Evolutionary conservation across 2,888 invertebrate species (phyloP).

Genomic region (Lithophane ornitopus): DNA sequence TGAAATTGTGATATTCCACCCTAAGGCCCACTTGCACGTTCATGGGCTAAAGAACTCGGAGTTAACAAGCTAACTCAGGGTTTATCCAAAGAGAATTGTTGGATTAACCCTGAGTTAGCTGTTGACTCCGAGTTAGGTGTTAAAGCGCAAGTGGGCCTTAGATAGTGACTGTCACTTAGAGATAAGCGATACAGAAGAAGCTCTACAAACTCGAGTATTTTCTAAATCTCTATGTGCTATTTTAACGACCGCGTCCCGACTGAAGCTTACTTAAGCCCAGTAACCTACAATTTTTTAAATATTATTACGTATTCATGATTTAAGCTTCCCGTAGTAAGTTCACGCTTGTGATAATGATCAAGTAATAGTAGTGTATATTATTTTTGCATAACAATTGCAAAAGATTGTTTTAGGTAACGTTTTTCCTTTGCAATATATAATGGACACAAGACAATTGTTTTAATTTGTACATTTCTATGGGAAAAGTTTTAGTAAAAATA

Average conservation of each 20-base stretch:
- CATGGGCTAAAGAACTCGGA: no score
- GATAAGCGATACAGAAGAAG: background rate
- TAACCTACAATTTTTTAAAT: background rate
- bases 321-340: background rate
- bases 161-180: background rate
- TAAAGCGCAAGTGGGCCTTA: background rate
- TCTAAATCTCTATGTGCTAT: background rate
- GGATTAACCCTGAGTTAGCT: no score
- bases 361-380: background rate
- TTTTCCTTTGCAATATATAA: background rate
- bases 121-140: no score
- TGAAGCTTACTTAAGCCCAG: background rate
- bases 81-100: no score
- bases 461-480: background rate
- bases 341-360: background rate
- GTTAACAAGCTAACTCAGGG: no score
- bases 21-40: no score
- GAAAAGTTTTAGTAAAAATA: background rate
- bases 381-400: background rate
- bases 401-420: background rate
- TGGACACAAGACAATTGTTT: background rate
- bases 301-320: background rate
- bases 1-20: background rate
- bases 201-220: background rate
- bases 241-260: background rate